Base-by-base conservation (phyloP, 2,888 invertebrate species). In the Athalia rosae region DNA sequence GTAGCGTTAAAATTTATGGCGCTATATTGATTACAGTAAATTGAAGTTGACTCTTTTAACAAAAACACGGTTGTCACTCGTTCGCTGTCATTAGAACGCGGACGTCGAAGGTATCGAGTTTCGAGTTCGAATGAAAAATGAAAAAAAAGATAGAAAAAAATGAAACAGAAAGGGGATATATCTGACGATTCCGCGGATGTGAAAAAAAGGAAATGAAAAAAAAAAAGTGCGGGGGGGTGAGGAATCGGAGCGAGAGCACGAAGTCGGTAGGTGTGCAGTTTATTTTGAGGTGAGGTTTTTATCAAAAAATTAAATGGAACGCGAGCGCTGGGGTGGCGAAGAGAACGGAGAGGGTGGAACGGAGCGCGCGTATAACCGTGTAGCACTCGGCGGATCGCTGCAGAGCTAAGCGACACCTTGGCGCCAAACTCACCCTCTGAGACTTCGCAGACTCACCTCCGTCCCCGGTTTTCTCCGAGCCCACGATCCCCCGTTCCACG, bases 361-460 rank as follows among this genome's bases (percentile, higher is more conserved):
- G 28, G 28, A 8, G 11, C 48, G 64, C 48, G 64, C 13, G 28
- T 47, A 48, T 47, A 64, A 62, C 63, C 13, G 62, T 13, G 69
- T 15, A 15, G 48, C 58, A 73, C 63, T 45, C 66, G 63, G 13
- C 58, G 56, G 53, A 50, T 67, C 53, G 63, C 67, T 78, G 15
- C 63, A 62, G 15, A 62, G 50, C 47, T 85, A 85, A 86, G 85
- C 89, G 89, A 89, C 89, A 89, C 89, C 89, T 89, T 86, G 89
- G 89, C 89, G 89, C 89, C 89, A 86, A 86, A 88, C 89, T 87
- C 89, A 89, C 87, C 88, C 89, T 86, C 87, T 83, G 85, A 87
- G 88, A 87, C 88, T 86, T 85, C 85, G 86, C 88, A 89, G 88
- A 88, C 89, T 89, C 89, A 88, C 88, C 88, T 89, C 88, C 86